phyloP scores from a whole-genome alignment of 2,113 vertebrate species.

The Prochilodus magdalenae region DNA sequence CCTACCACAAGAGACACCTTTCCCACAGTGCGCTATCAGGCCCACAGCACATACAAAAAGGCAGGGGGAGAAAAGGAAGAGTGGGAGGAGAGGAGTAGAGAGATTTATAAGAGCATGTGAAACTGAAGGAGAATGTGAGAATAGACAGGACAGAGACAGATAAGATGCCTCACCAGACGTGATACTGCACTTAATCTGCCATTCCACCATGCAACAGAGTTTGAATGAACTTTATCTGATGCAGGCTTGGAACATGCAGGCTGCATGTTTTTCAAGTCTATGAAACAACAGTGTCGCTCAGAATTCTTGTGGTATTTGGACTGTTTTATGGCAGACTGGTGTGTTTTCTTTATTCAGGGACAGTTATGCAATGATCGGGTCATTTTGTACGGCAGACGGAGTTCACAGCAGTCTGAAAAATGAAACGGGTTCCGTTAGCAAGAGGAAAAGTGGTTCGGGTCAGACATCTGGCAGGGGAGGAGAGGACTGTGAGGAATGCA shows the following conservation, averaged over 20 bases:
- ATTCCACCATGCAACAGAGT: background rate
- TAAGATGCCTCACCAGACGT: background rate
- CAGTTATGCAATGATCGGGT: background rate
- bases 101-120: conserved; percentile 2
- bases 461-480: conserved; percentile 64
- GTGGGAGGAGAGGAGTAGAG: conserved; percentile 26
- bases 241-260: background rate
- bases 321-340: background rate
- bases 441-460: conserved; percentile 43
- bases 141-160: background rate
- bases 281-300: background rate
- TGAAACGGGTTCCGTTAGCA: conserved; percentile 26
- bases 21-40: conserved; percentile 82
- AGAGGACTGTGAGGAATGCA: conserved; percentile 42
- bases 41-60: conserved; percentile 61
- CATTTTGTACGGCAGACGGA: background rate
- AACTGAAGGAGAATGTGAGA: background rate
- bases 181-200: background rate
- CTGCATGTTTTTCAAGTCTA: background rate
- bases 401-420: conserved; percentile 12
- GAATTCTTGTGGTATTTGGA: background rate
- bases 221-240: background rate
- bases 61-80: conserved; percentile 43
- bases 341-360: conserved; percentile 9
- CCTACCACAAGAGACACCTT: conserved; percentile 82